Evolutionary conservation across 2,797 vertebrate species (phyloP).

Genomic region (Ibycter americanus): DNA sequence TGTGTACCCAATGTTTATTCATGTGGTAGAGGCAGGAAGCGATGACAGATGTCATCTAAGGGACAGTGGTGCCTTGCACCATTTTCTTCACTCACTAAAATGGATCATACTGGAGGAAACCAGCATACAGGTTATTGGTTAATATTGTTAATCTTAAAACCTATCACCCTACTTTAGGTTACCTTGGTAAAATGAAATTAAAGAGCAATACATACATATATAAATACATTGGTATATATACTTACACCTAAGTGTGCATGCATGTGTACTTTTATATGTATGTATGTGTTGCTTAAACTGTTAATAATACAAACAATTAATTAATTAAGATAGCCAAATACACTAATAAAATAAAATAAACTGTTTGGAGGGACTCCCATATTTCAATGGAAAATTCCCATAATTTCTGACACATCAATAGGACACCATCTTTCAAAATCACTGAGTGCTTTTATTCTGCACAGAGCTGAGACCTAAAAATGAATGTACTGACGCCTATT

Average conservation of each 20-base stretch:
- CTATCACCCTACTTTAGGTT: not conserved
- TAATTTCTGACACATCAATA: not conserved
- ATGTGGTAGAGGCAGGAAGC: not conserved
- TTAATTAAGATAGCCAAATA: not conserved
- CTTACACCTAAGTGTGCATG: not conserved
- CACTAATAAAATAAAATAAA: not conserved
- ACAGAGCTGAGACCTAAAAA: slow-evolving; percentile 17
- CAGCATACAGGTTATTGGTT: not conserved
- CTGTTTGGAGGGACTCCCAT: not conserved
- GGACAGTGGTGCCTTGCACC: not conserved
- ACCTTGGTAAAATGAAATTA: not conserved
- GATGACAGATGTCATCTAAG: not conserved
- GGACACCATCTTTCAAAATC: not conserved
- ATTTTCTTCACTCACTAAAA: not conserved
- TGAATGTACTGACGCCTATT: slow-evolving; percentile 36
- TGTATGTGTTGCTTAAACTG: not conserved
- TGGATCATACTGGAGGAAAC: not conserved
- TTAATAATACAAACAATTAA: not conserved
- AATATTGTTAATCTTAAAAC: not conserved
- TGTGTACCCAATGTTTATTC: not conserved
- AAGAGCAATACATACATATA: not conserved
- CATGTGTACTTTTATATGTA: accelerated
- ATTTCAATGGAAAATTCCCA: not conserved
- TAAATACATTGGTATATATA: not conserved
- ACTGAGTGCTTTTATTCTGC: not conserved